Conservation (phyloP, 2,113 vertebrate genomes). For the Ochotona princeps region DNA sequence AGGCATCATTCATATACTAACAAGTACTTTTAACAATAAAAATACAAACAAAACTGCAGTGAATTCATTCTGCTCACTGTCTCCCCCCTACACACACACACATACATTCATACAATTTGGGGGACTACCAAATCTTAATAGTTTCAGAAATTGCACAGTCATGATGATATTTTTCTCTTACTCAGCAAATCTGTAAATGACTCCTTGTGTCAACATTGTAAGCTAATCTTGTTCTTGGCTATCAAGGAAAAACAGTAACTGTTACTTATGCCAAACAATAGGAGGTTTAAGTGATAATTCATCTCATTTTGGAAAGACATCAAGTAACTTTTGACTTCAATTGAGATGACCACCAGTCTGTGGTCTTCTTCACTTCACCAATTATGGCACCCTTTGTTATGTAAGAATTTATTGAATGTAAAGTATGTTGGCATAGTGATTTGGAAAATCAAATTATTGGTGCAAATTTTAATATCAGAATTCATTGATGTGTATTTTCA, state of each 20-base stretch:
- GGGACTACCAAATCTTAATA: background rate
- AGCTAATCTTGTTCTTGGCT: background rate
- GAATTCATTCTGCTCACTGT: background rate
- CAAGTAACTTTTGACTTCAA: background rate
- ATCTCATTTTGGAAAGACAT: background rate
- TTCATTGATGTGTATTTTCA: background rate
- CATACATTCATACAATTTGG: background rate
- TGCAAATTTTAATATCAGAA: background rate
- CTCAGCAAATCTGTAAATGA: background rate
- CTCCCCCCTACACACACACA: background rate
- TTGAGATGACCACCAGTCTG: background rate
- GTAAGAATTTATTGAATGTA: background rate
- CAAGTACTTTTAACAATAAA: constrained; percentile 12
- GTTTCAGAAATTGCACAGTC: background rate
- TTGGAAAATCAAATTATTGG: constrained; percentile 4
- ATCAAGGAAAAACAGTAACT: background rate
- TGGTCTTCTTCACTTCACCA: background rate
- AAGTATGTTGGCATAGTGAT: background rate
- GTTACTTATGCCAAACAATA: background rate
- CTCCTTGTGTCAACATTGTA: background rate
- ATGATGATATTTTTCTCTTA: background rate
- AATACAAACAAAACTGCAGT: background rate
- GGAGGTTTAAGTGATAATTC: background rate
- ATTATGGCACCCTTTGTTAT: background rate
- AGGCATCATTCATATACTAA: constrained; percentile 27